These are phyloP conservation scores for Halesus radiatus DNA, from an alignment of 1,140 invertebrate genomes.

Conservation along the genomic window DNA sequence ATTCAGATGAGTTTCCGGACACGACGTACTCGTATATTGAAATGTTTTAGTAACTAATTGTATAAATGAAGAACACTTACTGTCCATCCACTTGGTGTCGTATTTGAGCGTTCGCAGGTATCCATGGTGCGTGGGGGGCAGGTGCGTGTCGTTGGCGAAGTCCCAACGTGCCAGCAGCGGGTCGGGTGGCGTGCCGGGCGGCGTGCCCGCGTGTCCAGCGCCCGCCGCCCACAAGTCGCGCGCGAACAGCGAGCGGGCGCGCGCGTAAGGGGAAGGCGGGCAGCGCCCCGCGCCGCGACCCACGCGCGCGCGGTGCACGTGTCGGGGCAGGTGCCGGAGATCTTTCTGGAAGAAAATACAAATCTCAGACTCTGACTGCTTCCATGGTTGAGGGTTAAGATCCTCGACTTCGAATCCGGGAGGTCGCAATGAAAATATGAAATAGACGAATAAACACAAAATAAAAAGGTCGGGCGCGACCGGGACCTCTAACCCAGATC, in stretches of 20 bases:
- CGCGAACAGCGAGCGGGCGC: slow-evolving; percentile 27
- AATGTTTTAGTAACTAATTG: too few species aligned
- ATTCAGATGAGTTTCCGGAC: too few species aligned
- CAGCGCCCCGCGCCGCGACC: slow-evolving; percentile 47
- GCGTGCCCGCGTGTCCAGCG: too few species aligned
- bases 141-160: slow-evolving; percentile 21
- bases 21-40: too few species aligned
- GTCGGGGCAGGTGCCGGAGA: slow-evolving; percentile 51
- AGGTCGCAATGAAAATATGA: too few species aligned
- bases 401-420: too few species aligned
- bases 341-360: slow-evolving; percentile 46
- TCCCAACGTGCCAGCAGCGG: slow-evolving; percentile 52
- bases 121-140: not conserved
- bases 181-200: slow-evolving; percentile 3
- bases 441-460: too few species aligned
- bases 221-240: not conserved
- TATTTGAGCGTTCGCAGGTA: slow-evolving; percentile 52
- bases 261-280: slow-evolving; percentile 21
- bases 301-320: slow-evolving; percentile 48
- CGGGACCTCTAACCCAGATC: too few species aligned
- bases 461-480: too few species aligned
- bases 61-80: slow-evolving; percentile 40
- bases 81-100: slow-evolving; percentile 54
- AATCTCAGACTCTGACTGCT: too few species aligned
- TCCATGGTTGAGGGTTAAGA: too few species aligned